A percentile compares a stretch with the other conserved stretches of the same genome.
phyloP scores from a whole-genome alignment of 2,888 invertebrate genomes.

The Xylophagus ater region DNA sequence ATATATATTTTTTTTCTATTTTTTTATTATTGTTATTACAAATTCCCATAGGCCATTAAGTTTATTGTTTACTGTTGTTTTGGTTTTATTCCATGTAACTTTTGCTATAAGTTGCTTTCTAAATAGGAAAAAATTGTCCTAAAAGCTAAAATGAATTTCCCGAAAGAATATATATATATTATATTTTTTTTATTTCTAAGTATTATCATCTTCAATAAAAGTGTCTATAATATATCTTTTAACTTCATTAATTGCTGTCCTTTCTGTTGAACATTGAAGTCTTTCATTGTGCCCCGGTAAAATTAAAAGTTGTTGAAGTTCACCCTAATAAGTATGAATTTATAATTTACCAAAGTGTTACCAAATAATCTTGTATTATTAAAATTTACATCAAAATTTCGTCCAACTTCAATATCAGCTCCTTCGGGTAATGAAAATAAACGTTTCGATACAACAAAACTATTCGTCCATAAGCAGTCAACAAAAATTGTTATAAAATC shows the following conservation, averaged over 20 bases:
- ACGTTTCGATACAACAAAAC: constrained; percentile 38
- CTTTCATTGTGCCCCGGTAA: constrained; percentile 36
- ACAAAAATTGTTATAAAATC: constrained; percentile 39
- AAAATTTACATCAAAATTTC: constrained; percentile 35
- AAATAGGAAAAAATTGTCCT: too few species aligned
- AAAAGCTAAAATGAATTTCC: too few species aligned
- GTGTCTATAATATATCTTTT: constrained; percentile 39
- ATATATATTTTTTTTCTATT: constrained; percentile 6
- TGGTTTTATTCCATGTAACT: too few species aligned
- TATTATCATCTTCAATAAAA: constrained; percentile 36
- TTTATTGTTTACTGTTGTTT: constrained; percentile 18
- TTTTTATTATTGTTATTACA: constrained; percentile 5
- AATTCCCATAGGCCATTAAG: constrained; percentile 16
- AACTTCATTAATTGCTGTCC: constrained; percentile 38
- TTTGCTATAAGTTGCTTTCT: too few species aligned
- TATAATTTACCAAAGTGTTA: neutral
- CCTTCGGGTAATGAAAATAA: constrained; percentile 33
- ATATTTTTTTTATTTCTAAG: neutral
- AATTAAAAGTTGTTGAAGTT: constrained; percentile 34
- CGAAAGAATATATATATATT: too few species aligned
- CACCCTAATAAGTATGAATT: constrained; percentile 25
- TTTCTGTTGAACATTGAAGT: constrained; percentile 34
- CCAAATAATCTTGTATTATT: neutral
- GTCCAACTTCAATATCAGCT: constrained; percentile 37
- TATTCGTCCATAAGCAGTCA: constrained; percentile 38